Evolutionary conservation across 2,113 vertebrate species (phyloP).

Genomic region (Scophthalmus maximus): DNA sequence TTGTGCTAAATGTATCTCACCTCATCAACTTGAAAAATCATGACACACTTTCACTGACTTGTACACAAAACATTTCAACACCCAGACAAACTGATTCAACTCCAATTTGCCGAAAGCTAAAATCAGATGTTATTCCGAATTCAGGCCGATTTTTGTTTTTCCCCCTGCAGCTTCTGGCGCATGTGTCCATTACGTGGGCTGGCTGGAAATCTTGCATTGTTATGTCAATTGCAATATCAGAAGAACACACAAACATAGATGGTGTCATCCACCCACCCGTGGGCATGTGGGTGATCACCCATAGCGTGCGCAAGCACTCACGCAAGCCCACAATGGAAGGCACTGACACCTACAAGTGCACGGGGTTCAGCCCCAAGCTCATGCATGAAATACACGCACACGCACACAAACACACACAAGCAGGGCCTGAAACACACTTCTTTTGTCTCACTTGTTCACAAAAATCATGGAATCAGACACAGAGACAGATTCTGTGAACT

Average conservation of each 20-base stretch:
- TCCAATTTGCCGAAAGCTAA: neutral
- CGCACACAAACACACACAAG: too few relatives aligned
- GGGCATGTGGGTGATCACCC: neutral
- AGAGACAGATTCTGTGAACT: conserved; percentile 3
- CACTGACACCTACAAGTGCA: neutral
- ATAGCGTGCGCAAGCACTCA: neutral
- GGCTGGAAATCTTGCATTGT: conserved; percentile 3
- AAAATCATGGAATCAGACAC: neutral
- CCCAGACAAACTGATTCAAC: neutral
- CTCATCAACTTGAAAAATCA: too few relatives aligned
- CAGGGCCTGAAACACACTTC: neutral
- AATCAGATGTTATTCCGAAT: conserved; percentile 3
- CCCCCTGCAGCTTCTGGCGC: neutral
- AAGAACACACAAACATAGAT: conserved; percentile 2
- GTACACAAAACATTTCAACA: too few relatives aligned
- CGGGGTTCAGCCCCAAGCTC: too few relatives aligned
- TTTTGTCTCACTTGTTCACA: neutral
- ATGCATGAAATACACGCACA: neutral
- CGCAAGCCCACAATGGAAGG: neutral
- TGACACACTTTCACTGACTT: too few relatives aligned
- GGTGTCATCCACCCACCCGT: neutral
- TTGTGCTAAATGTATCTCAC: too few relatives aligned
- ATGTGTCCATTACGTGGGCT: neutral
- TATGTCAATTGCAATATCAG: neutral
- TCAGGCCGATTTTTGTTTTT: neutral